These are phyloP conservation scores for Synanthedon myopaeformis DNA, from an alignment of 2,888 invertebrate genomes.

Conservation along the genomic window DNA sequence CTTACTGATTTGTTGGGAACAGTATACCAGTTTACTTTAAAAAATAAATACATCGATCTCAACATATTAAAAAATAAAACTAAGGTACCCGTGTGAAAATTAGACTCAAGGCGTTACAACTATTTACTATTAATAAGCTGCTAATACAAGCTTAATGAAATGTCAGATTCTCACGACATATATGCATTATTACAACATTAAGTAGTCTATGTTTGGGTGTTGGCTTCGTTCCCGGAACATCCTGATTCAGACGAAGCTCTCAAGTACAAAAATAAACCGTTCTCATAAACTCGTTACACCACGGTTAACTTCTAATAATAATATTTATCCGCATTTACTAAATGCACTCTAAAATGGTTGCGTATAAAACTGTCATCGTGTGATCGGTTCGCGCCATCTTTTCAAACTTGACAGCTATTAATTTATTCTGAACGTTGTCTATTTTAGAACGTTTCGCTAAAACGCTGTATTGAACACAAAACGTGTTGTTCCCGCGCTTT, in stretches of 20 bases:
- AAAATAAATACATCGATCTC: too few relatives aligned
- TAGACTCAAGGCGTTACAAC: too few relatives aligned
- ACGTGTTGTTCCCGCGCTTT: slow-evolving; percentile 32
- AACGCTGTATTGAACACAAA: slow-evolving; percentile 19
- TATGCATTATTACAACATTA: too few relatives aligned
- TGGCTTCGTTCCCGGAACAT: background rate
- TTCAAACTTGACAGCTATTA: slow-evolving; percentile 34
- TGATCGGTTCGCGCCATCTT: slow-evolving; percentile 53
- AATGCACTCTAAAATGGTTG: slow-evolving; percentile 58
- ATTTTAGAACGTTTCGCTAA: slow-evolving; percentile 31
- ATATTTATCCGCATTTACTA: slow-evolving; percentile 65
- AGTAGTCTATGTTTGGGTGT: background rate
- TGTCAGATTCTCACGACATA: too few relatives aligned
- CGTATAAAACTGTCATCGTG: slow-evolving; percentile 53
- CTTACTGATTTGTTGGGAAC: too few relatives aligned
- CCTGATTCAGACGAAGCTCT: slow-evolving; percentile 14
- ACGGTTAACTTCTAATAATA: slow-evolving; percentile 41
- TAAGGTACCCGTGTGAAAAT: too few relatives aligned
- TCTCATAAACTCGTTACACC: slow-evolving; percentile 32
- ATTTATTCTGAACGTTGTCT: slow-evolving; percentile 18
- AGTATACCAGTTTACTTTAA: too few relatives aligned
- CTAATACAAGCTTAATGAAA: too few relatives aligned
- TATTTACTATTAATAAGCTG: too few relatives aligned
- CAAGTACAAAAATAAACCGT: slow-evolving; percentile 40
- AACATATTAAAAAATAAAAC: too few relatives aligned